phyloP scores from a whole-genome alignment of 2,888 invertebrate species.

The Chloromyia formosa region DNA sequence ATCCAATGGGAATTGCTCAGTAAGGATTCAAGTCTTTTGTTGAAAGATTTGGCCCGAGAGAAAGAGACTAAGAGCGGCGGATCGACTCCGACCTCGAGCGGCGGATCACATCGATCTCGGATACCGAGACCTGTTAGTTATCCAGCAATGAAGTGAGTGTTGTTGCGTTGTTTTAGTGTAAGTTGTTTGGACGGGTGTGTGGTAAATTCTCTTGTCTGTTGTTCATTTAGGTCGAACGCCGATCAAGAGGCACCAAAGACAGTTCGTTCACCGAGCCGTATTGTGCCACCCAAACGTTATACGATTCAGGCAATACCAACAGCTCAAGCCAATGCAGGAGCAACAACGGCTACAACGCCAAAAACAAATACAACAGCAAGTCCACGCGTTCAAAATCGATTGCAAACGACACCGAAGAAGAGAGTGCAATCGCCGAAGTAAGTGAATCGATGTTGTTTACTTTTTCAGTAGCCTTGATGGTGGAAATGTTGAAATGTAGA shows the following conservation, averaged over 20 bases:
- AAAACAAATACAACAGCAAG: slow-evolving; percentile 55
- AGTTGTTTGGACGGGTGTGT: not conserved
- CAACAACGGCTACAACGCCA: slow-evolving; percentile 55
- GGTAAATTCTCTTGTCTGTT: too few species aligned
- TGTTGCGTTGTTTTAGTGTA: too few species aligned
- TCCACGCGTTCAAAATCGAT: slow-evolving; percentile 45
- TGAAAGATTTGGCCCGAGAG: slow-evolving; percentile 61
- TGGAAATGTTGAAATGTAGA: too few species aligned
- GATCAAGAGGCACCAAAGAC: slow-evolving; percentile 56
- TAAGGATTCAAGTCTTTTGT: slow-evolving; percentile 61
- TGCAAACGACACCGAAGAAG: slow-evolving; percentile 60
- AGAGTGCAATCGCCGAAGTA: slow-evolving; percentile 62
- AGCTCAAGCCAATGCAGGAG: slow-evolving; percentile 30
- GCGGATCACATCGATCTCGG: slow-evolving; percentile 59
- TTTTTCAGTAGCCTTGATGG: not conserved
- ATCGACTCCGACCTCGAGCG: slow-evolving; percentile 62
- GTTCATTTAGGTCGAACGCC: slow-evolving; percentile 47
- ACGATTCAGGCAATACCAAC: slow-evolving; percentile 54
- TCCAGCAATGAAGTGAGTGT: slow-evolving; percentile 63
- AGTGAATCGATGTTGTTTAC: slow-evolving; percentile 37
- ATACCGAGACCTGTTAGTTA: slow-evolving; percentile 64
- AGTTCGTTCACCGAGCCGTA: slow-evolving; percentile 62
- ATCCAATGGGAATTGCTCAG: slow-evolving; percentile 65
- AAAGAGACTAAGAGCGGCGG: slow-evolving; percentile 63
- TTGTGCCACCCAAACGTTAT: slow-evolving; percentile 63